phyloP scores from a whole-genome alignment of 1,140 invertebrate species.

The Brachionus asplanchnoidis region DNA sequence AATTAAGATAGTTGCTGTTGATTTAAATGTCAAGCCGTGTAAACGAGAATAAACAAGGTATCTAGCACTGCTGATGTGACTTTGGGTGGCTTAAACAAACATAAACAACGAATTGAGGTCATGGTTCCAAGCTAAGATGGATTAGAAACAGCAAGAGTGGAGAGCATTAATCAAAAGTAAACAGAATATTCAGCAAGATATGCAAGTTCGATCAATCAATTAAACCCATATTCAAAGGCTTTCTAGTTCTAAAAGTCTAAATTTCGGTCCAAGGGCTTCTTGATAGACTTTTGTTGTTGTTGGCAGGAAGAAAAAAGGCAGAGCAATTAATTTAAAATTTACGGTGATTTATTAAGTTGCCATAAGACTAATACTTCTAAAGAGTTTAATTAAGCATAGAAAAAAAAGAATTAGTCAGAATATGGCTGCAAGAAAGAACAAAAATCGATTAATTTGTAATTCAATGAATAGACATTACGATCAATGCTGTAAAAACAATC shows the following conservation, averaged over 20 bases:
- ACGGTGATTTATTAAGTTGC: constrained; percentile 35
- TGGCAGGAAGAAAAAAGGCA: neutral
- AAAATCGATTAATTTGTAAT: constrained; percentile 37
- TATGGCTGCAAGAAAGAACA: neutral
- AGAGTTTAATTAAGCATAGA: constrained; percentile 9
- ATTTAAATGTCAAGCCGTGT: neutral
- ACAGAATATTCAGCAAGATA: neutral
- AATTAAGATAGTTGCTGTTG: neutral
- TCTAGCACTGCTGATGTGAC: neutral
- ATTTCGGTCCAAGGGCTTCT: neutral
- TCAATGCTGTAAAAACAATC: constrained; percentile 34
- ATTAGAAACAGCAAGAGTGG: constrained; percentile 16
- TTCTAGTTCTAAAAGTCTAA: neutral
- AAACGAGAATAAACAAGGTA: neutral
- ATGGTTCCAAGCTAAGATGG: neutral
- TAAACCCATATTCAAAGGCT: constrained; percentile 2
- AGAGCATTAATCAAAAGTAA: constrained; percentile 22
- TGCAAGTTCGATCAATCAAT: constrained; percentile 19
- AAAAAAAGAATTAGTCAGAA: constrained; percentile 5
- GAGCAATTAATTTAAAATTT: constrained; percentile 33
- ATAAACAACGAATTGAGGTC: constrained; percentile 4
- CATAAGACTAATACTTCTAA: neutral
- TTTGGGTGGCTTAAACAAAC: neutral
- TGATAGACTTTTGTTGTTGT: neutral
- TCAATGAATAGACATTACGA: constrained; percentile 24